These are phyloP conservation scores for Mus musculus DNA, from an alignment of 2,113 vertebrate species.

Conservation along the genomic window DNA sequence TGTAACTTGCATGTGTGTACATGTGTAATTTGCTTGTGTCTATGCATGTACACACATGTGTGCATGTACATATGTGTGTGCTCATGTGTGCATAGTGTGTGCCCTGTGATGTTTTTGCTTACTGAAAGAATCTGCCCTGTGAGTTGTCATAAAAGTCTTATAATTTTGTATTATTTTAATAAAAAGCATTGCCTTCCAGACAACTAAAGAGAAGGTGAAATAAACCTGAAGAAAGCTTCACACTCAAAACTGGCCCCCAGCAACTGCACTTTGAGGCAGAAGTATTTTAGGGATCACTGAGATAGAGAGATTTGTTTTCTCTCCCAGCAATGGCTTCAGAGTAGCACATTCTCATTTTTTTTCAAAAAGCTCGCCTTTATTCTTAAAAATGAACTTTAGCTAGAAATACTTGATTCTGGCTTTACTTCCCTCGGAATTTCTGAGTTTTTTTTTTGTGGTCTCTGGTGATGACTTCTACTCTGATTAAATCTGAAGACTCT, in stretches of 20 bases:
- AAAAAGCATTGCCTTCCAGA: not conserved
- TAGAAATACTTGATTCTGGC: not conserved
- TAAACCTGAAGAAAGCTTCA: constrained; percentile 22
- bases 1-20: not conserved
- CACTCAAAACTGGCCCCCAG: not conserved
- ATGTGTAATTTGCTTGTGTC: not conserved
- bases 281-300: not conserved
- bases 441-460: not conserved
- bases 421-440: not conserved
- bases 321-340: not conserved
- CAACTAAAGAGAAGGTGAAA: not conserved
- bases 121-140: not conserved
- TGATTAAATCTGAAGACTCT: not conserved
- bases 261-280: not conserved
- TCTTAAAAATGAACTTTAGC: not conserved
- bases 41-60: not conserved
- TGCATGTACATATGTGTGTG: not conserved
- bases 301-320: not conserved
- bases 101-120: not conserved
- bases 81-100: not conserved
- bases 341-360: not conserved
- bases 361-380: not conserved
- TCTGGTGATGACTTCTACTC: not conserved
- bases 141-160: not conserved
- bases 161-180: not conserved